Evolutionary conservation across 37 sponge, comb jelly and placozoan genomes (phyloP), one percentile per base, ranked within the genome.

Genomic region (Petrosia ficiformis): DNA sequence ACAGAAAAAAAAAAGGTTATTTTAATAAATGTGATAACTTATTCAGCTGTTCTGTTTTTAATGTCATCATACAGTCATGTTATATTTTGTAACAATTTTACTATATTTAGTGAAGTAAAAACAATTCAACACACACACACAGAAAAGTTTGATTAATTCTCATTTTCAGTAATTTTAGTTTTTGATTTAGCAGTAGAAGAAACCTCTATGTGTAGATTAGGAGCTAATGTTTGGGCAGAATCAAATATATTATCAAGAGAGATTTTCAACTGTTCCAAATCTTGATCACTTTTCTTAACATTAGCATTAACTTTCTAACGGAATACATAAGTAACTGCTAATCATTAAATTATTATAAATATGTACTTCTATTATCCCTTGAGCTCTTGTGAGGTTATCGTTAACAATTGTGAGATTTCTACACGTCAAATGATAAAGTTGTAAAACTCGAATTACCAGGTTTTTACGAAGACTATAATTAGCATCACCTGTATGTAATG

Each of bases 321-420:
- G 39, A 4, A 24, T 22, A 44, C 31, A 34, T 43, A 39, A 67
- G 21, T 4, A 2, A 66, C 3, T 30, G 33, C 24, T 28, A 34
- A 78, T 4, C 33, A 35, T 8, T 10, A 3, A 29, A 22, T 25
- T 34, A 35, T n/a, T 40, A 68, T 16, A 68, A 28, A 35, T 24
- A 31, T 64, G 22, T 39, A 79, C 89, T 84, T 83, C 84, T 33
- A 83, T 40, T 19, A 72, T 61, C 5, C 42, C 80, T 43, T 89
- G 89, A 0, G 74, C 69, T 37, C 43, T 79, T 75, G 82, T 81
- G 32, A 90, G 77, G 32, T 80, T 90, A 65, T 90, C 85, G 57
- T 90, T 90, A 39, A 90, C 74, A 6, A 72, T 40, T 6, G 81
- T 84, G 4, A 90, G 56, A 59, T 90, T 90, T 32, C 59, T 61